Conservation (phyloP, 2,888 invertebrate species). For the Dimorphilus gyrociliatus region DNA sequence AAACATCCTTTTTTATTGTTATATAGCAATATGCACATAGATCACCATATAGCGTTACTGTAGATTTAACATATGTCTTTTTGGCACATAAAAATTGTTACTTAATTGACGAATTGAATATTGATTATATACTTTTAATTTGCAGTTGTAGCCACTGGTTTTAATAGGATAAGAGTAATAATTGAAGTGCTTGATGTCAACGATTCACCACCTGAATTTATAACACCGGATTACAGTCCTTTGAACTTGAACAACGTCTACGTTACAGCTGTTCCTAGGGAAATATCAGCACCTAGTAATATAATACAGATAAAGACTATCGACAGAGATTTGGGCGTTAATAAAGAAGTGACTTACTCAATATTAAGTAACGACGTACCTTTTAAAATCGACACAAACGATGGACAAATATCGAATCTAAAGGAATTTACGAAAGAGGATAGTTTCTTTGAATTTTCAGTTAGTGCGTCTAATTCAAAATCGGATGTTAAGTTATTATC, state of each 20-base stretch:
- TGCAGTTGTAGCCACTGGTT: conserved; percentile 40
- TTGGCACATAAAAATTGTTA: background rate
- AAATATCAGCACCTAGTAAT: conserved; percentile 52
- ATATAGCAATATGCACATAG: background rate
- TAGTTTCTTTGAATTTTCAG: background rate
- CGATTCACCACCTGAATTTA: conserved; percentile 69
- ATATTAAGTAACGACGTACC: no score
- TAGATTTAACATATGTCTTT: background rate
- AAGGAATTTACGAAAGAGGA: no score
- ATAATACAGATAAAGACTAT: no score
- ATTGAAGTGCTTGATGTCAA: conserved; percentile 71
- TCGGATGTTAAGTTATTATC: background rate
- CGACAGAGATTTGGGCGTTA: no score
- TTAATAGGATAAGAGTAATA: conserved; percentile 46
- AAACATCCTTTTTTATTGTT: background rate
- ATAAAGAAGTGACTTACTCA: no score
- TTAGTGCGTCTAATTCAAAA: background rate
- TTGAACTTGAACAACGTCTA: conserved; percentile 40
- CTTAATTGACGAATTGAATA: background rate
- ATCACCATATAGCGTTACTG: background rate
- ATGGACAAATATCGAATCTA: no score
- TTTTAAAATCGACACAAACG: no score
- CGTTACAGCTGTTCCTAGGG: conserved; percentile 58
- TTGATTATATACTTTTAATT: background rate
- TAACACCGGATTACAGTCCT: conserved; percentile 50